Conservation (phyloP, 2,113 vertebrate genomes). For the Synchiropus splendidus region DNA sequence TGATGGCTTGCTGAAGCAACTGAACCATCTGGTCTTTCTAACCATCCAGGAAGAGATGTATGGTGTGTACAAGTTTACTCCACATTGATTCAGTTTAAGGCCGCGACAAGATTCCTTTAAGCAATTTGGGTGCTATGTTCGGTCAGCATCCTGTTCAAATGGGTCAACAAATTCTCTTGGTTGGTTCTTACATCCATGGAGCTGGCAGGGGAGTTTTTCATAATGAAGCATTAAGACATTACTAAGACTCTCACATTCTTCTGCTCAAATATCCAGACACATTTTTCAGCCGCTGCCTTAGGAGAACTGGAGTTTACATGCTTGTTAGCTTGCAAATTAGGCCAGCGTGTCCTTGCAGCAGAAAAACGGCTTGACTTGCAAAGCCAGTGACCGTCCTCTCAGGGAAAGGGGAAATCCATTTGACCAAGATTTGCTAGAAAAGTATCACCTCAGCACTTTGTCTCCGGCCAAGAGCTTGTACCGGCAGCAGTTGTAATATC, state of each 20-base stretch:
- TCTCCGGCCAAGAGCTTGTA: conserved; percentile 8
- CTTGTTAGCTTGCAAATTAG: conserved; percentile 64
- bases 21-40: too few species aligned
- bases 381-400: conserved; percentile 31
- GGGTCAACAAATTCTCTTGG: too few species aligned
- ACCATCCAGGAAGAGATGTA: too few species aligned
- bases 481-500: conserved; percentile 18
- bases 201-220: too few species aligned
- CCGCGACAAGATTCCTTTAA: too few species aligned
- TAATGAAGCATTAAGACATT: conserved; percentile 1
- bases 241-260: conserved; percentile 10
- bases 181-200: too few species aligned
- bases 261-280: conserved; percentile 23
- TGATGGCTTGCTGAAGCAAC: too few species aligned
- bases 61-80: too few species aligned
- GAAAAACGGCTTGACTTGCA: conserved; percentile 47
- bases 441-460: conserved; percentile 44
- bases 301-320: conserved; percentile 52
- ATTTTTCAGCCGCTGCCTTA: conserved; percentile 32
- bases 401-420: conserved; percentile 48
- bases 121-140: too few species aligned
- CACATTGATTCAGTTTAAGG: too few species aligned
- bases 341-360: conserved; percentile 61
- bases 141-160: too few species aligned
- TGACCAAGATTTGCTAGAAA: conserved; percentile 27